Conservation (phyloP, 2,888 invertebrate species). For the Agrotis clavis region DNA sequence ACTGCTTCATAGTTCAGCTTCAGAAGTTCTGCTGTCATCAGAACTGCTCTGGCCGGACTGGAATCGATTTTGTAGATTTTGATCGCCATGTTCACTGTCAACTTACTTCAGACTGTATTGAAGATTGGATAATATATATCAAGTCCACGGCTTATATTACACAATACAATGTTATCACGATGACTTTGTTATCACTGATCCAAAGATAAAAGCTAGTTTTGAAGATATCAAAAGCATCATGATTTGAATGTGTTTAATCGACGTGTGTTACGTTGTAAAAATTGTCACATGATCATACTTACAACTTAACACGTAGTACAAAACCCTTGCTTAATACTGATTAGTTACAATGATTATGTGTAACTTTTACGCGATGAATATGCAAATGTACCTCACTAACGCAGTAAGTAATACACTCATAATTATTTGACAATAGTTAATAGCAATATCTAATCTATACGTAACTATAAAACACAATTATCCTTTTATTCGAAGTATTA, state of each 20-base stretch:
- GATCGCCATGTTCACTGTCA: constrained; percentile 67
- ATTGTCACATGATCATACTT: too few relatives aligned
- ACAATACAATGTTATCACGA: neutral
- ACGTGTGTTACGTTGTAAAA: too few relatives aligned
- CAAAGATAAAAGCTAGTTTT: neutral
- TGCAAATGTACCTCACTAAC: too few relatives aligned
- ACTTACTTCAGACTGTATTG: constrained; percentile 1
- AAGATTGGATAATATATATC: neutral
- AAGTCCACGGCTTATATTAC: constrained; percentile 13
- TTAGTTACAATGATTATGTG: too few relatives aligned
- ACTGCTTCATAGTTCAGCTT: constrained; percentile 66
- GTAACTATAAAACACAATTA: too few relatives aligned
- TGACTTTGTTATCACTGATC: neutral
- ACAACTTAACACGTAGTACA: too few relatives aligned
- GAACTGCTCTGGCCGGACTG: constrained; percentile 71
- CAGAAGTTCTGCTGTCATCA: constrained; percentile 71
- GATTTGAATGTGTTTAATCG: neutral
- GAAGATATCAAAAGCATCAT: neutral
- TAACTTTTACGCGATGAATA: too few relatives aligned
- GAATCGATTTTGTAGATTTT: constrained; percentile 67
- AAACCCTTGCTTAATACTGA: too few relatives aligned
- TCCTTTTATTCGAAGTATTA: too few relatives aligned
- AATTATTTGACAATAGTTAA: too few relatives aligned
- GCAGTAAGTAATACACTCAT: too few relatives aligned
- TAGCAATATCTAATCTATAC: too few relatives aligned